Evolutionary conservation across 2,888 invertebrate genomes (phyloP).

Genomic region (Drosophila rellima): DNA sequence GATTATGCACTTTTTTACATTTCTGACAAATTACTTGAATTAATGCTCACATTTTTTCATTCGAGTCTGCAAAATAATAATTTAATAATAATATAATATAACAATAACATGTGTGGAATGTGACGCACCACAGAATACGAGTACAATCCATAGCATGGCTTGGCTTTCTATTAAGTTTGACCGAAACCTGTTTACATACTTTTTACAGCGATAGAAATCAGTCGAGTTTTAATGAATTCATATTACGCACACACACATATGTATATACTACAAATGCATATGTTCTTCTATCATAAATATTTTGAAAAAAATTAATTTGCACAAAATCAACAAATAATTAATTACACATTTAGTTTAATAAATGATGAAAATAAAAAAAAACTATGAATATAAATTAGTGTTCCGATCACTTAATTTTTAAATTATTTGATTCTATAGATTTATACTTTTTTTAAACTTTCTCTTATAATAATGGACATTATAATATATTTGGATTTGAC

Average conservation of each 20-base stretch:
- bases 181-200: constrained; percentile 11
- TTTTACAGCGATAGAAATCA: constrained; percentile 1
- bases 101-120: constrained; percentile 2
- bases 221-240: not conserved
- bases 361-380: not conserved
- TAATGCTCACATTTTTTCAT: constrained; percentile 2
- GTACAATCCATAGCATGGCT: not conserved
- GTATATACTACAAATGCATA: too few relatives aligned
- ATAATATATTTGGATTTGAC: too few relatives aligned
- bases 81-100: too few relatives aligned
- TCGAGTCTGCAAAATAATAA: not conserved
- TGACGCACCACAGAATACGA: constrained; percentile 2
- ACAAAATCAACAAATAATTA: not conserved
- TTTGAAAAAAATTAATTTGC: not conserved
- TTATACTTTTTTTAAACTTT: too few relatives aligned
- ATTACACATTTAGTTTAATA: not conserved
- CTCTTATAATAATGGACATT: too few relatives aligned
- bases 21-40: constrained; percentile 6
- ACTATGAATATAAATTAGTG: not conserved
- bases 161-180: constrained; percentile 2
- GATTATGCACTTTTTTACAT: not conserved
- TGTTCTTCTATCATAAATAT: not conserved
- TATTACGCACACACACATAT: not conserved
- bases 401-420: not conserved
- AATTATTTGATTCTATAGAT: too few relatives aligned